Conservation (phyloP, 2,113 vertebrate genomes). For the Siphamia tubifer region DNA sequence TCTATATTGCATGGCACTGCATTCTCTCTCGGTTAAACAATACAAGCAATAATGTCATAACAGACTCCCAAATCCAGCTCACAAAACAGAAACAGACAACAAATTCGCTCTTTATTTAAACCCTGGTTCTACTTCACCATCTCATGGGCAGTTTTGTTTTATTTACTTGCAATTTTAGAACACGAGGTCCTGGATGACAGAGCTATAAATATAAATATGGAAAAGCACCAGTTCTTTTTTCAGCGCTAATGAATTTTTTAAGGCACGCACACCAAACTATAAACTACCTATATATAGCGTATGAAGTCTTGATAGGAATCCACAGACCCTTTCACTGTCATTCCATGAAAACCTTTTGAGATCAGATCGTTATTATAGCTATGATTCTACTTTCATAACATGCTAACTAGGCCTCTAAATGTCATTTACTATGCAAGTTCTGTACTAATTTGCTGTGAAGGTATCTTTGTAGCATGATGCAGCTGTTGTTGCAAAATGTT, state of each 20-base stretch:
- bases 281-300: background rate
- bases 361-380: no score
- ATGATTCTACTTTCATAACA: background rate
- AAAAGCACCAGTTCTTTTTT: background rate
- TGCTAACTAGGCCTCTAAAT: background rate
- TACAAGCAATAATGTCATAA: background rate
- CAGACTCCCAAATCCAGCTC: background rate
- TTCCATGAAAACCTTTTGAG: background rate
- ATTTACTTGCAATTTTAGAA: slow-evolving; percentile 5
- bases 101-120: background rate
- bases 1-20: background rate
- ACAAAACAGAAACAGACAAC: background rate
- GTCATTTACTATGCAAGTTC: background rate
- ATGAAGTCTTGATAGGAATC: background rate
- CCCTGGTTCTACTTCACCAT: background rate
- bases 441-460: background rate
- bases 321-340: background rate
- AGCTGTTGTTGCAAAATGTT: background rate
- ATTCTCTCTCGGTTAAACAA: background rate
- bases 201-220: slow-evolving; percentile 26
- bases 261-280: background rate
- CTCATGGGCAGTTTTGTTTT: slow-evolving; percentile 7
- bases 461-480: background rate
- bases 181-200: slow-evolving; percentile 1
- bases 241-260: slow-evolving; percentile 11